Evolutionary conservation across 2,113 vertebrate genomes (phyloP).

Genomic region (Sula dactylatra): DNA sequence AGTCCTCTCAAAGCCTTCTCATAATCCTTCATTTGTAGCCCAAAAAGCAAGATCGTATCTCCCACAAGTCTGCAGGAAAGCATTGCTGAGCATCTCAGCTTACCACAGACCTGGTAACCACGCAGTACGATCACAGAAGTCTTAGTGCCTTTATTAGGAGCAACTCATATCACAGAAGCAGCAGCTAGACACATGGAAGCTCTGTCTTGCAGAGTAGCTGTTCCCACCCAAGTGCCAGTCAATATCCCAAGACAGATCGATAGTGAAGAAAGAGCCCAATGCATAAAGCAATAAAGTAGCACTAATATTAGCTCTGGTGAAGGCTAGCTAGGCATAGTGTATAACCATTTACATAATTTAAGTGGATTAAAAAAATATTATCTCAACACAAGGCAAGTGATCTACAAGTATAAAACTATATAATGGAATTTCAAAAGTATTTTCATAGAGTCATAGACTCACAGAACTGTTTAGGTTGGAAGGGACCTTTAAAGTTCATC

Average conservation of each 20-base stretch:
- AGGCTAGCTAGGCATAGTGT: background rate
- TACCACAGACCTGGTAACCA: background rate
- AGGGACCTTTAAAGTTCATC: background rate
- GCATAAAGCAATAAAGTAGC: background rate
- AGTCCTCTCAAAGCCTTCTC: background rate
- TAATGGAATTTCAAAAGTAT: background rate
- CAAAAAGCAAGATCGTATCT: accelerated
- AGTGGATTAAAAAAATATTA: background rate
- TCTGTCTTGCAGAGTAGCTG: background rate
- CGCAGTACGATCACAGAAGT: background rate
- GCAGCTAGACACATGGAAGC: background rate
- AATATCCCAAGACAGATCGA: background rate
- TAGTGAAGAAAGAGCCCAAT: background rate
- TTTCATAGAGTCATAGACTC: background rate
- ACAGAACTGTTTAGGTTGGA: background rate
- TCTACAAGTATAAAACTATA: background rate
- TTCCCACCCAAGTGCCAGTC: background rate
- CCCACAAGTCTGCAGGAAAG: background rate
- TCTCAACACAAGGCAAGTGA: background rate
- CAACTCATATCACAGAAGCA: background rate
- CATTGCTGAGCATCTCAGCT: background rate
- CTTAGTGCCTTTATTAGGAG: background rate
- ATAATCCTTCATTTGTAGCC: background rate
- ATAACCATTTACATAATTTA: background rate
- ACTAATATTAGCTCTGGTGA: background rate